Base-by-base conservation (phyloP, 37 sponge, comb jelly and placozoan genomes). In the Oopsacas minuta region DNA sequence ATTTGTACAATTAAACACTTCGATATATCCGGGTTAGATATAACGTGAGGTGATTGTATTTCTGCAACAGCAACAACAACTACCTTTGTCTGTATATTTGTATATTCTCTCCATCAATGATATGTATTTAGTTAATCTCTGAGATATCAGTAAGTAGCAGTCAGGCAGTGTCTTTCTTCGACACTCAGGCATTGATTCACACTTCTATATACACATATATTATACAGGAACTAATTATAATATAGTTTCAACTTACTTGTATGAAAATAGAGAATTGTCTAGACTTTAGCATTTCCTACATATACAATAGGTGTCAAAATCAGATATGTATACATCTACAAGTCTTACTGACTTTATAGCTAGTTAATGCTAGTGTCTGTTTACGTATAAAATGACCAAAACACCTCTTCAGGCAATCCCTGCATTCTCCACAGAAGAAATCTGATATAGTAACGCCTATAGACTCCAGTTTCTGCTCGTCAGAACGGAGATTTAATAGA, bases 171-270 rank as follows among this genome's bases (percentile, higher is more conserved):
- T 61, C 75, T 61, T 61, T 34, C 75, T 61, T 25, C 75, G 75
- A 12, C 75, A 61, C 75, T 61, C 75, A 20, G 75, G 22, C 75
- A 61, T 61, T 3, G 75, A 61, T 61, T 61, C 75, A 61, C 75
- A 61, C 75, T 61, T 61, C 75, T 61, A 61, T 25, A 61, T 32
- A 61, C 28, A 61, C 17, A 46, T 17, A 46, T 17, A 46, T n/a
- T n/a, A n/a, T n/a, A n/a, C n/a, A n/a, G n/a, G n/a, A n/a, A n/a
- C n/a, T n/a, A n/a, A n/a, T n/a, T n/a, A n/a, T n/a, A n/a, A n/a
- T n/a, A 61, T 61, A 61, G 7, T 25, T 20, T 3, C 22, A 61
- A 25, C 30, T 3, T 61, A 61, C 75, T n/a, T 61, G 75, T 61
- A 61, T 61, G 75, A 61, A 61, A 3, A n/a, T 25, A 7, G 30